Percentiles rank a stretch among this genome's conserved stretches.
phyloP scores from a whole-genome alignment of 1,140 invertebrate species.

The Cylas formicarius region DNA sequence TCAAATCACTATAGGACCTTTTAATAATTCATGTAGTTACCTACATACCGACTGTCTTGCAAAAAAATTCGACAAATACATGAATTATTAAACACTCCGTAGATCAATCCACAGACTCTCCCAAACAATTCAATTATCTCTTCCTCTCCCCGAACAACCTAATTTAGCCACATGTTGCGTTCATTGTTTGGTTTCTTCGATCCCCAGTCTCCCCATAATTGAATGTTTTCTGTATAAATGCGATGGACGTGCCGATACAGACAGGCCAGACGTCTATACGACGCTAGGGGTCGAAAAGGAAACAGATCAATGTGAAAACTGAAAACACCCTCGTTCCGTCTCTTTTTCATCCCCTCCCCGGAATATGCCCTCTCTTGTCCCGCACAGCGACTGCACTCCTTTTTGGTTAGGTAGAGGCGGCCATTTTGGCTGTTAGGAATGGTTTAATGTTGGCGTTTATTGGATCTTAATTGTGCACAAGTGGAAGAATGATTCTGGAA shows the following conservation, averaged over 20 bases:
- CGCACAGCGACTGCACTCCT: slow-evolving; percentile 7
- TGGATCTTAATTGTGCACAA: too few relatives aligned
- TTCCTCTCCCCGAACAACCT: slow-evolving; percentile 16
- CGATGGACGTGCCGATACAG: slow-evolving; percentile 29
- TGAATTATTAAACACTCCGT: too few relatives aligned
- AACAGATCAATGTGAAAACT: slow-evolving; percentile 33
- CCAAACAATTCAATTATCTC: slow-evolving; percentile 20
- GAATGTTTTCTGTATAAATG: slow-evolving; percentile 28
- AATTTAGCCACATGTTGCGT: slow-evolving; percentile 26
- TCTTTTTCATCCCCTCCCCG: slow-evolving; percentile 9
- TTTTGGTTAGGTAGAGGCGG: slow-evolving; percentile 15
- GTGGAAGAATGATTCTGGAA: too few relatives aligned
- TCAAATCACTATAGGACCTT: too few relatives aligned
- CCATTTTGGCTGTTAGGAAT: slow-evolving; percentile 35
- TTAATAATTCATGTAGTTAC: too few relatives aligned
- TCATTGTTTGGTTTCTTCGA: too few relatives aligned
- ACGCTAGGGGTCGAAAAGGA: slow-evolving; percentile 28
- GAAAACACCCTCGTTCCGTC: slow-evolving; percentile 18
- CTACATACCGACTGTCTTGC: too few relatives aligned
- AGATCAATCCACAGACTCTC: too few relatives aligned
- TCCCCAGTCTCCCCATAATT: slow-evolving; percentile 28
- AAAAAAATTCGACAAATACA: too few relatives aligned
- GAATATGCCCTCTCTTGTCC: not conserved
- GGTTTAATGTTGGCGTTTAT: too few relatives aligned
- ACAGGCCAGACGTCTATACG: slow-evolving; percentile 38